Base-by-base conservation (phyloP, 2,113 vertebrate genomes). In the Oreochromis niloticus region DNA sequence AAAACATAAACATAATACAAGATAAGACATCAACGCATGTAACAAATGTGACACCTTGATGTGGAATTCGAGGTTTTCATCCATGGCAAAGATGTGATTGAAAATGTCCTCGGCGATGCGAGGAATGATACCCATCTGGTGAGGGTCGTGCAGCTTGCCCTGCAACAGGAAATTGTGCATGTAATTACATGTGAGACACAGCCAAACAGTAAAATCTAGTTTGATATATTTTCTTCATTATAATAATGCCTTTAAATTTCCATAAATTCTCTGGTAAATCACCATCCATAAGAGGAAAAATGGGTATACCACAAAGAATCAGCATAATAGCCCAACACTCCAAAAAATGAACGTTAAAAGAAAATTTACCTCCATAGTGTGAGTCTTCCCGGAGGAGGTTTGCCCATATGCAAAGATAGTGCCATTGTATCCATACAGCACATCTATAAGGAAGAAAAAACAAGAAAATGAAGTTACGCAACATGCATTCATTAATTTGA, bases 391-490 rank as follows among this genome's bases (percentile, higher is more conserved):
- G 9, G 98, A 99, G n/a, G 98, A 96, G 2, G 98, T 99, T 91
- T 98, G 98, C 93, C 98, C 98, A 16, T 98, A 98, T 79, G 98
- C 98, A 41, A 99, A 99, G 92, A 99, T 98, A 61, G 98, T 99
- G 56, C 98, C 98, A 36, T 99, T 99, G 94, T 99, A 99, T 82
- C 98, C 98, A 5, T 94, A 96, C 90, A 99, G 95, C 66, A 98
- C 98, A 89, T 98, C 98, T 99, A 30, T 9, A 22, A 34, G 6
- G 14, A 61, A 16, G 24, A 54, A 48, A 48, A 11, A 50, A 82
- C 5, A 54, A 48, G 71, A 43, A 87, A 7, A 50, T 84, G 19
- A 88, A 6, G 16, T 9, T 7, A 46, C 2, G 27, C 22, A 16
- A 48, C n/a, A 32, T 7, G n/a, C 17, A 27, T 56, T 22, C 8